These are phyloP conservation scores for Cottoperca gobio DNA, from an alignment of 2,797 vertebrate genomes.

Conservation along the genomic window DNA sequence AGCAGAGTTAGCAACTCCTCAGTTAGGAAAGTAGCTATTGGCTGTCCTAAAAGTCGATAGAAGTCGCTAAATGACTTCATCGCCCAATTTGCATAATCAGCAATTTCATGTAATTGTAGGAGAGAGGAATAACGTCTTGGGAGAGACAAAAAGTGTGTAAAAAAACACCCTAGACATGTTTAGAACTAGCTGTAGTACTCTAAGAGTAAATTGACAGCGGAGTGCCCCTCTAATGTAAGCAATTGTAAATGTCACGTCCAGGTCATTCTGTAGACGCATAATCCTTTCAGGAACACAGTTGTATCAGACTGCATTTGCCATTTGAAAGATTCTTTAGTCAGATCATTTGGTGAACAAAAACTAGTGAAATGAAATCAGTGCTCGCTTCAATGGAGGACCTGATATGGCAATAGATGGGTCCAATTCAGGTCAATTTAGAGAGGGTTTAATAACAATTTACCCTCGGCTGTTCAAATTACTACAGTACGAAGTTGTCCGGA, in stretches of 20 bases:
- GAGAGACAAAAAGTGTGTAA: too few relatives aligned
- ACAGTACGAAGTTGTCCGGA: background rate
- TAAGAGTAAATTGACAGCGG: background rate
- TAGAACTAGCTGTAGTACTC: background rate
- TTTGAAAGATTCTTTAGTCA: background rate
- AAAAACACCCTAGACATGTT: too few relatives aligned
- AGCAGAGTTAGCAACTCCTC: too few relatives aligned
- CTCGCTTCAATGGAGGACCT: background rate
- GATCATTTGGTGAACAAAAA: constrained; percentile 1
- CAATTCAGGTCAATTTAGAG: constrained; percentile 36
- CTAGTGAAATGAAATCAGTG: constrained; percentile 15
- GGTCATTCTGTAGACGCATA: background rate
- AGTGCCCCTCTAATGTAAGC: background rate
- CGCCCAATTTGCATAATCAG: too few relatives aligned
- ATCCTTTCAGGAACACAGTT: background rate
- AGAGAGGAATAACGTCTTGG: too few relatives aligned
- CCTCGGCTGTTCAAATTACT: constrained; percentile 5
- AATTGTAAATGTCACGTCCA: background rate
- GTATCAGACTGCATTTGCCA: too few relatives aligned
- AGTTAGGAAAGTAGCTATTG: too few relatives aligned
- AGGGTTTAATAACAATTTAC: constrained; percentile 25
- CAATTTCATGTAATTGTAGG: too few relatives aligned
- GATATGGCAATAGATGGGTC: constrained; percentile 1
- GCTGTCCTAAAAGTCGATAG: too few relatives aligned
- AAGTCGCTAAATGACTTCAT: too few relatives aligned